phyloP scores from a whole-genome alignment of 2,888 invertebrate genomes.

The Agrilus mali region DNA sequence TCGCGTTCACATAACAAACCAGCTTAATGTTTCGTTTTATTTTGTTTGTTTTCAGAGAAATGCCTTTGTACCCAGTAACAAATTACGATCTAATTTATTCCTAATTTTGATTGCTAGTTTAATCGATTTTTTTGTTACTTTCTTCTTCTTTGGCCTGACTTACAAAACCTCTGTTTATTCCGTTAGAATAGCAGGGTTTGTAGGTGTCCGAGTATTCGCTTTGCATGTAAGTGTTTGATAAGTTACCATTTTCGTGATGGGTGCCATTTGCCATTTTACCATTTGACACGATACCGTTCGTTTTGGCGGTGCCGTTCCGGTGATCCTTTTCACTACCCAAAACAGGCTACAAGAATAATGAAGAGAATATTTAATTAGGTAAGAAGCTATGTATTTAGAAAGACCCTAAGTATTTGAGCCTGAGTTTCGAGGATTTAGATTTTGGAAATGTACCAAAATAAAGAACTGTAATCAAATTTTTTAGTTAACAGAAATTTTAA shows the following conservation, averaged over 20 bases:
- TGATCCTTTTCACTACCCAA: conserved; percentile 33
- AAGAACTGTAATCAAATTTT: too few species aligned
- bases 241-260: conserved; percentile 24
- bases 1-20: too few species aligned
- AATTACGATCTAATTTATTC: background rate
- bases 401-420: too few species aligned
- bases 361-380: too few species aligned
- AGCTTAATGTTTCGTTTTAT: too few species aligned
- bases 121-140: background rate
- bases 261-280: conserved; percentile 35
- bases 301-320: conserved; percentile 1
- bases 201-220: conserved; percentile 43
- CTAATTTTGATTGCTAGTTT: background rate
- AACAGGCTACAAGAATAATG: conserved; percentile 49
- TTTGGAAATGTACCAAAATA: too few species aligned
- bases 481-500: too few species aligned
- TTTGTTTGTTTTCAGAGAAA: background rate
- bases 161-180: conserved; percentile 49
- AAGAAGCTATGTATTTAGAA: too few species aligned
- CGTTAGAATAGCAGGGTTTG: conserved; percentile 49
- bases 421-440: too few species aligned
- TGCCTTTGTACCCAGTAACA: background rate
- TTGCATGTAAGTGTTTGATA: conserved; percentile 36
- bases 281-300: conserved; percentile 15
- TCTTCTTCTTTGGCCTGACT: conserved; percentile 20